These are phyloP conservation scores for Cataglyphis rosenhaueri DNA, from an alignment of 2,888 invertebrate species.

Conservation along the genomic window DNA sequence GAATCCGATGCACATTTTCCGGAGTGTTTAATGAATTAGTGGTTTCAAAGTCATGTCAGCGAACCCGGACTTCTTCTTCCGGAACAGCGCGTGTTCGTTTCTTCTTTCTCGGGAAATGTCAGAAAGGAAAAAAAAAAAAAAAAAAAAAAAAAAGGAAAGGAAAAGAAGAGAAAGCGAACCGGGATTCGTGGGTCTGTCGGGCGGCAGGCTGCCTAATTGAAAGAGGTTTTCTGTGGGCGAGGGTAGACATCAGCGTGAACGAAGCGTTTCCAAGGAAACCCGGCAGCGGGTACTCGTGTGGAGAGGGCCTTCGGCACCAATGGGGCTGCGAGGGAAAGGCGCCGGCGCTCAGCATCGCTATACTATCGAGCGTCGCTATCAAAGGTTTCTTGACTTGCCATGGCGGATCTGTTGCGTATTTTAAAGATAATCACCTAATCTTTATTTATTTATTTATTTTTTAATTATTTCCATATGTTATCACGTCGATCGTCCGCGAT, in stretches of 20 bases:
- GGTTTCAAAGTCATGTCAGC: slow-evolving; percentile 45
- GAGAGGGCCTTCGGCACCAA: slow-evolving; percentile 81
- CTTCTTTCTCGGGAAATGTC: slow-evolving; percentile 33
- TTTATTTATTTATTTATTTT: not conserved
- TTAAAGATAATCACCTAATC: slow-evolving; percentile 53
- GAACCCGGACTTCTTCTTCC: slow-evolving; percentile 5
- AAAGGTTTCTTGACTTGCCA: slow-evolving; percentile 81
- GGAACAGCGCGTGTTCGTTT: slow-evolving; percentile 32
- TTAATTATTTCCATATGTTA: not conserved
- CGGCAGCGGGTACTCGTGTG: slow-evolving; percentile 78
- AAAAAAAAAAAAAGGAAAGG: not conserved
- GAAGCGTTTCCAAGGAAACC: slow-evolving; percentile 84
- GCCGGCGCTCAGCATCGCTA: slow-evolving; percentile 80
- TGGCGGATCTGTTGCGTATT: slow-evolving; percentile 75
- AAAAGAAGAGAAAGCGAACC: slow-evolving; percentile 34
- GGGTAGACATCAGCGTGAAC: slow-evolving; percentile 80
- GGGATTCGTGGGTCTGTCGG: slow-evolving; percentile 60
- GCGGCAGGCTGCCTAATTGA: slow-evolving; percentile 82
- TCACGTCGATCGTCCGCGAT: not conserved
- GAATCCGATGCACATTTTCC: not conserved
- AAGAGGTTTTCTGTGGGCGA: slow-evolving; percentile 81
- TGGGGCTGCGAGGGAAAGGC: slow-evolving; percentile 79
- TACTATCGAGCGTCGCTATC: slow-evolving; percentile 83
- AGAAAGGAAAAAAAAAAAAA: slow-evolving; percentile 16
- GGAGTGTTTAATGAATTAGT: slow-evolving; percentile 27